These are phyloP conservation scores for Folsomia manolachei DNA, from an alignment of 2,888 invertebrate species.

Conservation along the genomic window DNA sequence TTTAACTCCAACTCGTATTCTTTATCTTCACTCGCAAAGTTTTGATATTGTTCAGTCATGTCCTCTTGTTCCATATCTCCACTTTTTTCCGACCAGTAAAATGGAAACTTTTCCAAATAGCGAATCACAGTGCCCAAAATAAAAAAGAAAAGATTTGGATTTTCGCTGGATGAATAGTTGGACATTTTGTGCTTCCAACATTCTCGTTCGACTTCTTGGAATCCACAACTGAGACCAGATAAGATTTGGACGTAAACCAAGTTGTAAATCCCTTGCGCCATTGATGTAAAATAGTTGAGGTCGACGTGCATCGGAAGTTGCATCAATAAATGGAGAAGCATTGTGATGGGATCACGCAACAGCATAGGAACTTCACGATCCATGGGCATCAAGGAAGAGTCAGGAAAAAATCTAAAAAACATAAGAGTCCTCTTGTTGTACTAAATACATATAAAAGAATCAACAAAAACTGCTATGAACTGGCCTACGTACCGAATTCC, in stretches of 20 bases:
- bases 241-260: conserved; percentile 85
- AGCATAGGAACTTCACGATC: conserved; percentile 74
- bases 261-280: conserved; percentile 84
- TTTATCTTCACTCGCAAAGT: conserved; percentile 30
- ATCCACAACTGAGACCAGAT: conserved; percentile 70
- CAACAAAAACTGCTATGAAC: no score
- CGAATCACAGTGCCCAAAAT: conserved; percentile 55
- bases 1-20: conserved; percentile 55
- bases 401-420: conserved; percentile 44
- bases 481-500: conserved; percentile 45
- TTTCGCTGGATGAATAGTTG: conserved; percentile 29
- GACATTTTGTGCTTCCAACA: conserved; percentile 52
- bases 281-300: conserved; percentile 81
- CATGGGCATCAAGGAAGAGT: conserved; percentile 52
- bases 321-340: conserved; percentile 81
- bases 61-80: conserved; percentile 45
- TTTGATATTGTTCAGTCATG: not conserved
- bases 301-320: conserved; percentile 81
- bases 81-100: conserved; percentile 63
- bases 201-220: conserved; percentile 64
- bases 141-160: conserved; percentile 43
- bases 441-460: no score
- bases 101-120: conserved; percentile 59
- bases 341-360: conserved; percentile 78
- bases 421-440: no score